Evolutionary conservation across 2,113 vertebrate genomes (phyloP).

Genomic region (Ranitomeya variabilis): DNA sequence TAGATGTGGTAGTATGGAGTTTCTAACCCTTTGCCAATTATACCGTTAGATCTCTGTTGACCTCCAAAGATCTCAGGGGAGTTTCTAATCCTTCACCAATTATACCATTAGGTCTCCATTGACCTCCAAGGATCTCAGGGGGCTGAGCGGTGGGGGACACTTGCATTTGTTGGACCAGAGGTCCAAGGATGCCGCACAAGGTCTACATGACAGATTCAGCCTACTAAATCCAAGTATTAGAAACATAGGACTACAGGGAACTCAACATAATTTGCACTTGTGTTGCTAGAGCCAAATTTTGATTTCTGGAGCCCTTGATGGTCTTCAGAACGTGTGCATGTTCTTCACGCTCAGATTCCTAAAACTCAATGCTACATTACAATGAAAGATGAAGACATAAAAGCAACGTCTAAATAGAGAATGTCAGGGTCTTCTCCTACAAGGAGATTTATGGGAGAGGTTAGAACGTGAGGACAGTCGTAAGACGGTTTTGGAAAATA

Average conservation of each 20-base stretch:
- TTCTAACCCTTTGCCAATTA: background rate
- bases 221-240: background rate
- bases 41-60: background rate
- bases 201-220: background rate
- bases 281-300: background rate
- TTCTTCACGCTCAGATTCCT: background rate
- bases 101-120: background rate
- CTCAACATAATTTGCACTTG: background rate
- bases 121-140: no score
- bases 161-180: background rate
- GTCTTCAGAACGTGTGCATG: background rate
- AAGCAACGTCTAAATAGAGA: slow-evolving; percentile 7
- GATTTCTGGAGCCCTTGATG: background rate
- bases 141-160: background rate
- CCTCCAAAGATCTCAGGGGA: no score
- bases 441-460: background rate
- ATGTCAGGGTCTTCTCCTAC: background rate
- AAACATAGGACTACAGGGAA: background rate
- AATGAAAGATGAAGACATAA: slow-evolving; percentile 11
- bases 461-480: background rate
- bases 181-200: background rate
- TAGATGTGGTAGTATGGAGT: background rate
- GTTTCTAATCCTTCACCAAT: background rate
- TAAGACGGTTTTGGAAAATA: background rate
- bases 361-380: slow-evolving; percentile 9